Evolutionary conservation across 2,888 invertebrate species (phyloP).

Genomic region (Drosophila acutilabella): DNA sequence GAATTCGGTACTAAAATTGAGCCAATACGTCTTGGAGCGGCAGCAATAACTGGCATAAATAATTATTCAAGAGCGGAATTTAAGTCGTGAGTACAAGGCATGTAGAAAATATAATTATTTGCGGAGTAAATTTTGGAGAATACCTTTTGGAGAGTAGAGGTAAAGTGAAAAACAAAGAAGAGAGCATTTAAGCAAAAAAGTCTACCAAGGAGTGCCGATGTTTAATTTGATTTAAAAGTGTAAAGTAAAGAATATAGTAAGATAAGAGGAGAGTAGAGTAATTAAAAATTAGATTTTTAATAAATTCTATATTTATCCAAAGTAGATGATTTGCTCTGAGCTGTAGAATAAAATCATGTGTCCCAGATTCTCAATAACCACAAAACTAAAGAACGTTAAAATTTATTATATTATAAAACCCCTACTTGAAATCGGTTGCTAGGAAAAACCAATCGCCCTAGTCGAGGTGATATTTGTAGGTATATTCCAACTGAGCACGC

Average conservation of each 20-base stretch:
- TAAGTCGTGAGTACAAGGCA: too few relatives aligned
- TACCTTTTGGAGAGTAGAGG: too few relatives aligned
- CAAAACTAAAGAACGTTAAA: slow-evolving; percentile 87
- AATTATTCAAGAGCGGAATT: too few relatives aligned
- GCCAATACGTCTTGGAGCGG: slow-evolving; percentile 45
- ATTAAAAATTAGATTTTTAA: neutral
- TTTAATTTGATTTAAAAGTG: too few relatives aligned
- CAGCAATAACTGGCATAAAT: too few relatives aligned
- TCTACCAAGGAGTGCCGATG: too few relatives aligned
- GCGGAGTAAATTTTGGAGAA: rapidly evolving
- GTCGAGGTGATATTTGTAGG: slow-evolving; percentile 92
- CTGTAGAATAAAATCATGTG: slow-evolving; percentile 92
- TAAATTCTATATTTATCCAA: too few relatives aligned
- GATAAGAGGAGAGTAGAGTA: neutral
- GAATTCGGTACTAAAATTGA: slow-evolving; percentile 42
- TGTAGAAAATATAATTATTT: too few relatives aligned
- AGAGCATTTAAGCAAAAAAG: too few relatives aligned
- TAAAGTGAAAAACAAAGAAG: too few relatives aligned
- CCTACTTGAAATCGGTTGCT: slow-evolving; percentile 98
- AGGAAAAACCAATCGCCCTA: slow-evolving; percentile 98
- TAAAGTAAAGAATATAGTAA: neutral
- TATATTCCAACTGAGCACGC: slow-evolving; percentile 94
- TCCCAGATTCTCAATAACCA: slow-evolving; percentile 96
- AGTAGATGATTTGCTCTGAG: slow-evolving; percentile 91
- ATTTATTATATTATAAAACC: rapidly evolving